Conservation (phyloP, 2,113 vertebrate genomes). For the Casuarius casuarius region DNA sequence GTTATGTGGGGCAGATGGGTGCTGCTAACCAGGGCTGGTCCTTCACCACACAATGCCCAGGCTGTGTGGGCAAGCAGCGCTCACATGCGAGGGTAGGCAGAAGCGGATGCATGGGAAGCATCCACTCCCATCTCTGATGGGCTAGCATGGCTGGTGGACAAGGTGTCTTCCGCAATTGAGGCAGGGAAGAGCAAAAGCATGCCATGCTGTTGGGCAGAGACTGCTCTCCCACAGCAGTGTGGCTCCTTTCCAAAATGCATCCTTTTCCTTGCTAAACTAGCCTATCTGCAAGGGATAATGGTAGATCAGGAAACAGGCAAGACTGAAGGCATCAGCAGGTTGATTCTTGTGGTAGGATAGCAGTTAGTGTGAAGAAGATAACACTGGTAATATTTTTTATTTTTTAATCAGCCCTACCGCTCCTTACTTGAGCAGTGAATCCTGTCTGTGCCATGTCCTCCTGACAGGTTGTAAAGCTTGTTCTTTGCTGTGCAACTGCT, state of each 20-base stretch:
- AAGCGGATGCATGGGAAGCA: background rate
- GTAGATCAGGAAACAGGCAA: background rate
- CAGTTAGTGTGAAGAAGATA: background rate
- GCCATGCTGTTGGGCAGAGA: background rate
- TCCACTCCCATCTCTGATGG: background rate
- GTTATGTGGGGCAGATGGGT: background rate
- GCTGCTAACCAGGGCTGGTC: too few species aligned
- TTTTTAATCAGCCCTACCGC: background rate
- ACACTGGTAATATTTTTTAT: background rate
- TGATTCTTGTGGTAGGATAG: background rate
- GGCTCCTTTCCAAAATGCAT: background rate
- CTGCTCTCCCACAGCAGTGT: background rate
- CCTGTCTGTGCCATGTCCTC: background rate
- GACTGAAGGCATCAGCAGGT: background rate
- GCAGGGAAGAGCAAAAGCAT: too few species aligned
- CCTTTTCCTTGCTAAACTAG: background rate
- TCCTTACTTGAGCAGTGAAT: background rate
- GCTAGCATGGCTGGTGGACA: background rate
- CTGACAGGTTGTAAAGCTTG: background rate
- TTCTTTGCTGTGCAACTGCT: background rate
- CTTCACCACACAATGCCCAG: background rate
- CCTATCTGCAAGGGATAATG: rapidly evolving
- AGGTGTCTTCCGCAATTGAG: too few species aligned
- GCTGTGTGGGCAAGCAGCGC: rapidly evolving
- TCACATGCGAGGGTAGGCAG: background rate